A percentile compares a stretch with the other conserved stretches of the same genome.
Evolutionary conservation across 2,888 invertebrate genomes (phyloP).

Genomic region (Brachycybe producta): DNA sequence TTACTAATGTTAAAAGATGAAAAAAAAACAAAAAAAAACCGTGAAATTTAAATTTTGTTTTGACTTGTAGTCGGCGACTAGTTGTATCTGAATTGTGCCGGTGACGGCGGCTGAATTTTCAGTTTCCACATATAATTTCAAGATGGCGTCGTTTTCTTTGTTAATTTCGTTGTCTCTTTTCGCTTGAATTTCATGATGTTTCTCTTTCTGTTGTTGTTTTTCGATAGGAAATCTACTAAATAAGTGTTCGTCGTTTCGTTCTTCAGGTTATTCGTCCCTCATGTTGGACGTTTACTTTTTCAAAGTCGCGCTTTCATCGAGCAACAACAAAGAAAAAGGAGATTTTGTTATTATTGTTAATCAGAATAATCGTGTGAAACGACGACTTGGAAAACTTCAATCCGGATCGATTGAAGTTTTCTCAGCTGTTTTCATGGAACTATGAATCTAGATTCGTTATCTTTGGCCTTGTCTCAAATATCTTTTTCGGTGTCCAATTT

Average conservation of each 20-base stretch:
- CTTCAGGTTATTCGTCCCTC: conserved; percentile 13
- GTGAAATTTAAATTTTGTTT: background rate
- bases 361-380: too few relatives aligned
- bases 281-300: conserved; percentile 18
- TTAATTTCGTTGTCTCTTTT: background rate
- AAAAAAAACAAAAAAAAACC: background rate
- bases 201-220: too few relatives aligned
- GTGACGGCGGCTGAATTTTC: too few relatives aligned
- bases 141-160: background rate
- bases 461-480: conserved; percentile 97
- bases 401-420: conserved; percentile 89
- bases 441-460: conserved; percentile 98
- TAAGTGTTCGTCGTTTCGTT: background rate
- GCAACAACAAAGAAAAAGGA: conserved; percentile 11
- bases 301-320: conserved; percentile 10
- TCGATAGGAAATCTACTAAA: too few relatives aligned
- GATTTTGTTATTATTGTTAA: conserved; percentile 13
- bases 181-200: background rate
- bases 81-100: too few relatives aligned
- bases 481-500: conserved; percentile 91
- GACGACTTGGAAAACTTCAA: conserved; percentile 76
- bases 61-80: background rate
- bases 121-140: background rate
- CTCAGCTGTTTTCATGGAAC: conserved; percentile 82
- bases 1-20: background rate